These are phyloP conservation scores for Chaetorhynchus papuensis DNA, from an alignment of 2,113 vertebrate species.

Conservation along the genomic window DNA sequence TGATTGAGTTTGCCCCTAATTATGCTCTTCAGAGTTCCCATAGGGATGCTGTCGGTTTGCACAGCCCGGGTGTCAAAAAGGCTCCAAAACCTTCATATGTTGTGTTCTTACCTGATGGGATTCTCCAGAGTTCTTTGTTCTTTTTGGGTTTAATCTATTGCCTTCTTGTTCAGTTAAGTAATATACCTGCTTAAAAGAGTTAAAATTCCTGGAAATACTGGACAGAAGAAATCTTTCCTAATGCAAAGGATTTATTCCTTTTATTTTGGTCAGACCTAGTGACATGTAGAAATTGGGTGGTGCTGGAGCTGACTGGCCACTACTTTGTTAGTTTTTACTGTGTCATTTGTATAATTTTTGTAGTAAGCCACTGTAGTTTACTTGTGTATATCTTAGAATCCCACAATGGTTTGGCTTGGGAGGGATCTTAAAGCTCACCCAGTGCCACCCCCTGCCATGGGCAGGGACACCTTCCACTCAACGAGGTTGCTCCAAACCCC, in stretches of 20 bases:
- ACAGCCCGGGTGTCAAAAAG: not conserved
- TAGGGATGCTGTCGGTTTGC: not conserved
- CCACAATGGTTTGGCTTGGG: not conserved
- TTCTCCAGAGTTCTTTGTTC: not conserved
- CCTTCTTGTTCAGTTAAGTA: not conserved
- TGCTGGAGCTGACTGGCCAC: not conserved
- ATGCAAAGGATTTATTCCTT: not conserved
- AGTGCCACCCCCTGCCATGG: not conserved
- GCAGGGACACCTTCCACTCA: not conserved
- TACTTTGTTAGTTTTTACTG: not conserved
- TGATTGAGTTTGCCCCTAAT: not conserved
- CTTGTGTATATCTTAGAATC: not conserved
- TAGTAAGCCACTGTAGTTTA: not conserved
- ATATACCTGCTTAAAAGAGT: not conserved
- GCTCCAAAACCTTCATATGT: not conserved
- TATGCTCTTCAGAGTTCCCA: not conserved
- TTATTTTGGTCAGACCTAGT: not conserved
- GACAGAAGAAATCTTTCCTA: not conserved
- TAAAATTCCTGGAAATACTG: not conserved
- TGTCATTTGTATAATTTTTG: not conserved
- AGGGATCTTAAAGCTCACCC: not conserved
- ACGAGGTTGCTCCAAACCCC: not conserved
- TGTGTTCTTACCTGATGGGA: rapidly evolving
- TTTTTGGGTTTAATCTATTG: not conserved
- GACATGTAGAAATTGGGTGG: not conserved